A percentile compares a stretch with the other conserved stretches of the same genome.
Evolutionary conservation across 35 echinoderm and acorn worm species (phyloP).

Genomic region (Stichopus chloronotus): DNA sequence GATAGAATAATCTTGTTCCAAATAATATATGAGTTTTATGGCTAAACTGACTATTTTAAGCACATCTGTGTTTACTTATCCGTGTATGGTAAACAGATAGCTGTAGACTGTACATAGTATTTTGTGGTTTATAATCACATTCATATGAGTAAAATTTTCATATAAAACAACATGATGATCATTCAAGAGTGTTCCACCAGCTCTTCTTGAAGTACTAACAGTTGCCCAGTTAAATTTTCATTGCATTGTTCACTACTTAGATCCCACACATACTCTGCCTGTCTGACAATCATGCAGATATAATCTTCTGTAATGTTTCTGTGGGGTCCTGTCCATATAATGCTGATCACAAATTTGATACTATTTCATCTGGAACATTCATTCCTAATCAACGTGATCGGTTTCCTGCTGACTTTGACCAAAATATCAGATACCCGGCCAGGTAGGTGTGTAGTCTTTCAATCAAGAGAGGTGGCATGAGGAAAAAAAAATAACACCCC

Average conservation of each 20-base stretch:
- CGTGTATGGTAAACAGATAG: too few species aligned
- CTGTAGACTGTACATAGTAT: too few species aligned
- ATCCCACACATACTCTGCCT: neutral
- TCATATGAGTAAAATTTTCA: too few species aligned
- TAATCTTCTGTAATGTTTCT: neutral
- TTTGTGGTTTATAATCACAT: too few species aligned
- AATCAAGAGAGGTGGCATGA: neutral
- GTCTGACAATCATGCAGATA: neutral
- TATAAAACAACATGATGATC: too few species aligned
- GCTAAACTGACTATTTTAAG: too few species aligned
- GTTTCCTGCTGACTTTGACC: neutral
- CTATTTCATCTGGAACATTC: neutral
- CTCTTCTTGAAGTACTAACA: too few species aligned
- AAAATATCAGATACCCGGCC: neutral
- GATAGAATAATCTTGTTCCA: too few species aligned
- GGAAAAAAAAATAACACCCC: neutral
- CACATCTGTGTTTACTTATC: too few species aligned
- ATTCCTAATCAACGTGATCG: neutral
- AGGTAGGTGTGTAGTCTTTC: neutral
- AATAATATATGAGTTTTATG: too few species aligned
- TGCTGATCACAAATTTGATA: conserved; percentile 15
- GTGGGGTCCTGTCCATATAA: conserved; percentile 39
- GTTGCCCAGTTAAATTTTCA: too few species aligned
- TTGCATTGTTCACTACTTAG: neutral
- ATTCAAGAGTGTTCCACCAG: too few species aligned